These are phyloP conservation scores for Manis javanica DNA, from an alignment of 2,797 vertebrate species.

Conservation along the genomic window DNA sequence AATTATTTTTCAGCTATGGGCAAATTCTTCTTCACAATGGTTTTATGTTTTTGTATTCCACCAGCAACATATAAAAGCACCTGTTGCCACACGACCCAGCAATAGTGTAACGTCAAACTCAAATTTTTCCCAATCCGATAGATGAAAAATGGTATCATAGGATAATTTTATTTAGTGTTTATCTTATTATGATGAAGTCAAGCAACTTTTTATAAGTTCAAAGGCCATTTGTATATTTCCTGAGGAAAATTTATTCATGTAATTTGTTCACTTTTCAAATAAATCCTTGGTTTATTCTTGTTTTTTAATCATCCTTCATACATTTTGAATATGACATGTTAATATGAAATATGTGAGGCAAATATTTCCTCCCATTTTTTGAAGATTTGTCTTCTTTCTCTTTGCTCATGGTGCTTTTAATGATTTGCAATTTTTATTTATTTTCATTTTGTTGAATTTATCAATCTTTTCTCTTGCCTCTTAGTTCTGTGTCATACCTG, in stretches of 20 bases:
- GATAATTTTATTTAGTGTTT: background rate
- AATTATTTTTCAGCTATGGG: background rate
- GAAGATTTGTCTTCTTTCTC: background rate
- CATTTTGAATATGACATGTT: background rate
- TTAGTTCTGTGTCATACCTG: background rate
- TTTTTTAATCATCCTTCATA: background rate
- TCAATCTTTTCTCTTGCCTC: background rate
- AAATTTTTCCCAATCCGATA: background rate
- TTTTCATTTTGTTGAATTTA: background rate
- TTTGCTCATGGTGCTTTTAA: background rate
- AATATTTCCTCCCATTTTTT: background rate
- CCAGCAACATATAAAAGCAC: background rate
- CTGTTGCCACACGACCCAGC: background rate
- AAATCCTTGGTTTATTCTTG: background rate
- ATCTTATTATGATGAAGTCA: background rate
- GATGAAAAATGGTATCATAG: background rate
- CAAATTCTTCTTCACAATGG: background rate
- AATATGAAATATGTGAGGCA: background rate
- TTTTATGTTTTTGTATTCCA: background rate
- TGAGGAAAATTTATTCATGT: background rate
- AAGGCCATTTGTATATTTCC: background rate
- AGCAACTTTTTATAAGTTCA: background rate
- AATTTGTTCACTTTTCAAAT: background rate
- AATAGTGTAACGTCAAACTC: background rate
- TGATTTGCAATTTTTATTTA: background rate